Conservation (phyloP, 2,797 vertebrate genomes). For the Melanotaenia trifasciata region DNA sequence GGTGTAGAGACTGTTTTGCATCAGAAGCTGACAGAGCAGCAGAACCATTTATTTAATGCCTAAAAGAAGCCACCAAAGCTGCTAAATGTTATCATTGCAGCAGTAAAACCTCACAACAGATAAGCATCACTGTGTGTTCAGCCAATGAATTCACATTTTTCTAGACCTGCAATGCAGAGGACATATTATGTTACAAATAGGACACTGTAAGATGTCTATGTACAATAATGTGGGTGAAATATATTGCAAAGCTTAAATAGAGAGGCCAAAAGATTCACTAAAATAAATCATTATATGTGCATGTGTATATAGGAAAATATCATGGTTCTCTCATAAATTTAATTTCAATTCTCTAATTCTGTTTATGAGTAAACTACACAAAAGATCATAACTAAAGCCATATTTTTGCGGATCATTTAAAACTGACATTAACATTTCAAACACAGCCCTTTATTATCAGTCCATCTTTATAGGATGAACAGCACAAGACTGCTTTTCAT, state of each 20-base stretch:
- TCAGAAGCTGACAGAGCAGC: slow-evolving; percentile 5
- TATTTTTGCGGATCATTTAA: slow-evolving; percentile 9
- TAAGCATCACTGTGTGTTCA: slow-evolving; percentile 29
- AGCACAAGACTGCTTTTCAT: slow-evolving; percentile 38
- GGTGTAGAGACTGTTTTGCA: slow-evolving; percentile 4
- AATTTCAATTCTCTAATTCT: too few species aligned
- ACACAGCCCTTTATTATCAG: slow-evolving; percentile 13
- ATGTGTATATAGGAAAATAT: too few species aligned
- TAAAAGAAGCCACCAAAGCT: slow-evolving; percentile 10
- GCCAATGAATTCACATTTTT: slow-evolving; percentile 12
- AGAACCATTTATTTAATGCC: slow-evolving; percentile 14
- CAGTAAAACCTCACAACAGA: slow-evolving; percentile 28
- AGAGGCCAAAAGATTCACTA: background rate
- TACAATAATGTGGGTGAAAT: too few species aligned
- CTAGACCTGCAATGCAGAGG: background rate
- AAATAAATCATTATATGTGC: too few species aligned
- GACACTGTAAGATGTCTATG: background rate
- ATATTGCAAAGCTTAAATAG: too few species aligned
- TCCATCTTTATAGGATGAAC: slow-evolving; percentile 36
- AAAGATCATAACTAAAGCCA: background rate
- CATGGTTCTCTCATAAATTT: too few species aligned
- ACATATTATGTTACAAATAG: background rate
- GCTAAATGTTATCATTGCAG: slow-evolving; percentile 36
- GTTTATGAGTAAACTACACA: background rate
- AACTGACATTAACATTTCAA: slow-evolving; percentile 25